Conservation (phyloP, 2,113 vertebrate species). For the Macrotus californicus region DNA sequence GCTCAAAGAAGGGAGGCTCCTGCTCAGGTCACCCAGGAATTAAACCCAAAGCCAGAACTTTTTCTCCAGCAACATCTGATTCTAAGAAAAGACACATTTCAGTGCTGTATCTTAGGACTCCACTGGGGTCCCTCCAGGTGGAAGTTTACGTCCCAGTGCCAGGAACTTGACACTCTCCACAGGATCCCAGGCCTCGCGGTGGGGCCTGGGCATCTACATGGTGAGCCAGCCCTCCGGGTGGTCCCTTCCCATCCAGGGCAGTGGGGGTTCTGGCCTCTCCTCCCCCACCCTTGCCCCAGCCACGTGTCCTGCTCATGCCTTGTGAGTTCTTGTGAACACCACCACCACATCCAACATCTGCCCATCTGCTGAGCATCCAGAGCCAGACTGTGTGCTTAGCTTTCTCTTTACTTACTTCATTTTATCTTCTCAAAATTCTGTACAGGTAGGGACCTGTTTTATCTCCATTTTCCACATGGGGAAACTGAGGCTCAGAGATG, state of each 20-base stretch:
- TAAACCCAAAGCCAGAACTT: neutral
- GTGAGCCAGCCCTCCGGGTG: neutral
- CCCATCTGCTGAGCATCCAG: fast-evolving
- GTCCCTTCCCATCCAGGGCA: neutral
- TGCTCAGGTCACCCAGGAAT: neutral
- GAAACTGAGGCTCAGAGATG: neutral
- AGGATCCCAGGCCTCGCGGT: neutral
- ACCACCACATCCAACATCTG: neutral
- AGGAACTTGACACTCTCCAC: neutral
- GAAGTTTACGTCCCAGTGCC: neutral
- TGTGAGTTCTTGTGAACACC: neutral
- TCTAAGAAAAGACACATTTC: neutral
- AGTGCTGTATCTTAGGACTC: neutral
- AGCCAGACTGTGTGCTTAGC: neutral
- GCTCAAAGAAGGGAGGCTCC: neutral
- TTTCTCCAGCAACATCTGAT: neutral
- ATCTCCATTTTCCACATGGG: neutral
- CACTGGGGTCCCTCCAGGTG: neutral
- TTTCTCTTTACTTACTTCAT: neutral
- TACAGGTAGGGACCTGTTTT: neutral
- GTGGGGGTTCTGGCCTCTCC: neutral
- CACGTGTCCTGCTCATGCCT: neutral
- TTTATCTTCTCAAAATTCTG: neutral
- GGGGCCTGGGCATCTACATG: neutral
- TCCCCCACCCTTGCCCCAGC: neutral